Evolutionary conservation across 2,113 vertebrate genomes (phyloP).

Genomic region (Osmerus eperlanus): DNA sequence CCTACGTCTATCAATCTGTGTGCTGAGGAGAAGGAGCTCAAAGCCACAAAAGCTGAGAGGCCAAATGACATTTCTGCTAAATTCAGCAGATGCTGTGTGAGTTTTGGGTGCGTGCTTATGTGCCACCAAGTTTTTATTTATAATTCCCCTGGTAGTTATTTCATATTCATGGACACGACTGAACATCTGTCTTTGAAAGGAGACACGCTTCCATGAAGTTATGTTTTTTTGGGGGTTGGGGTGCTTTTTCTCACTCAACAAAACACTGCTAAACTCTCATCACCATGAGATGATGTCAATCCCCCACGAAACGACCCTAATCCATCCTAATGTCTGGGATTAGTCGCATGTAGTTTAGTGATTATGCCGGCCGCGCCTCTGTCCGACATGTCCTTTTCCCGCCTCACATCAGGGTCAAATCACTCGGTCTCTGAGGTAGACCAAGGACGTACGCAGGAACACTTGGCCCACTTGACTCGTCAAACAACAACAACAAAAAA

Average conservation of each 20-base stretch:
- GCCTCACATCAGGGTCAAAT: slow-evolving; percentile 20
- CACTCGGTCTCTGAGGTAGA: neutral
- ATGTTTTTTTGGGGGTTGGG: neutral
- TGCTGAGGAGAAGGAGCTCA: slow-evolving; percentile 29
- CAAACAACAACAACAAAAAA: slow-evolving; percentile 9
- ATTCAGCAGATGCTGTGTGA: slow-evolving; percentile 28
- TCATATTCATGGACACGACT: slow-evolving; percentile 55
- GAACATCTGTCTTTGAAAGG: slow-evolving; percentile 54
- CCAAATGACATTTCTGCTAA: slow-evolving; percentile 16
- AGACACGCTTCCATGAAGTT: slow-evolving; percentile 8
- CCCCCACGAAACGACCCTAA: slow-evolving; percentile 39
- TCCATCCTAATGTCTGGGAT: slow-evolving; percentile 48
- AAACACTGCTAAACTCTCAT: slow-evolving; percentile 35
- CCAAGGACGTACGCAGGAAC: too few relatives aligned
- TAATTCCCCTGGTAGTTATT: slow-evolving; percentile 50
- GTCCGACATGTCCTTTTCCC: slow-evolving; percentile 34
- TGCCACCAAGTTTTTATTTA: slow-evolving; percentile 28
- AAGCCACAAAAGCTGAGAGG: slow-evolving; percentile 23
- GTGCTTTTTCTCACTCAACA: slow-evolving; percentile 37
- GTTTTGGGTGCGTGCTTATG: slow-evolving; percentile 12
- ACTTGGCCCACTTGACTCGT: slow-evolving; percentile 20
- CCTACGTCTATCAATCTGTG: slow-evolving; percentile 54
- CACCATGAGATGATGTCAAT: slow-evolving; percentile 51
- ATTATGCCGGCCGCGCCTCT: slow-evolving; percentile 38
- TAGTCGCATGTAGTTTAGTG: slow-evolving; percentile 36